Percentiles rank a stretch among this genome's conserved stretches.
These are phyloP conservation scores for Chaenocephalus aceratus DNA, from an alignment of 2,113 vertebrate species.

Conservation along the genomic window DNA sequence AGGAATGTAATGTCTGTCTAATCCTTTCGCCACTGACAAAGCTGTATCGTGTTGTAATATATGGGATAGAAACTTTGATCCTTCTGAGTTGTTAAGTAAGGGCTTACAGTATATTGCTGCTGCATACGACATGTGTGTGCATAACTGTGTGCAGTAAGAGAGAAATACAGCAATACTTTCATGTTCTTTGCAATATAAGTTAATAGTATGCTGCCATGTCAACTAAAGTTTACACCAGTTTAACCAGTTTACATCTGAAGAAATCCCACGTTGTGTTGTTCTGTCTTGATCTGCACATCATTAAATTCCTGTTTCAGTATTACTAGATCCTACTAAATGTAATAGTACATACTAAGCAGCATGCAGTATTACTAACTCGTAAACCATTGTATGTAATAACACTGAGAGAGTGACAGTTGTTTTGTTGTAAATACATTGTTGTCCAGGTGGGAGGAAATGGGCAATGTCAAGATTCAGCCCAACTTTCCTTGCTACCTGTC, in stretches of 20 bases:
- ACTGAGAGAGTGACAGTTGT: slow-evolving; percentile 44
- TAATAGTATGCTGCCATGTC: background rate
- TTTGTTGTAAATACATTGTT: slow-evolving; percentile 33
- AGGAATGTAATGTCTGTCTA: slow-evolving; percentile 57
- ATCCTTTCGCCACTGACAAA: slow-evolving; percentile 55
- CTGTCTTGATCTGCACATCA: background rate
- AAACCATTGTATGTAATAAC: slow-evolving; percentile 51
- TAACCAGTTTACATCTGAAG: background rate
- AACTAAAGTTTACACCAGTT: background rate
- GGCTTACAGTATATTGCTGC: slow-evolving; percentile 22
- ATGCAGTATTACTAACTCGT: slow-evolving; percentile 28
- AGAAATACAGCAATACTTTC: slow-evolving; percentile 2
- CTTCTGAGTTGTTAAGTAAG: slow-evolving; percentile 46
- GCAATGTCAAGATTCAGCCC: slow-evolving; percentile 61
- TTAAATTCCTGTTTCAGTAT: slow-evolving; percentile 1
- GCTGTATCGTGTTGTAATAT: slow-evolving; percentile 44
- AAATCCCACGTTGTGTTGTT: background rate
- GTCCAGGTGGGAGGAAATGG: slow-evolving; percentile 46
- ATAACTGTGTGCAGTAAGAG: too few relatives aligned
- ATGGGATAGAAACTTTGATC: slow-evolving; percentile 56
- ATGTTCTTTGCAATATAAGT: slow-evolving; percentile 4
- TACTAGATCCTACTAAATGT: slow-evolving; percentile 14
- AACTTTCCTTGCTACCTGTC: slow-evolving; percentile 66
- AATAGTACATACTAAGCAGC: slow-evolving; percentile 6
- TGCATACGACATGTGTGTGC: background rate